Percentiles rank a stretch among this genome's conserved stretches.
phyloP scores from a whole-genome alignment of 2,797 vertebrate genomes.

The Dendrocincla tyrannina region DNA sequence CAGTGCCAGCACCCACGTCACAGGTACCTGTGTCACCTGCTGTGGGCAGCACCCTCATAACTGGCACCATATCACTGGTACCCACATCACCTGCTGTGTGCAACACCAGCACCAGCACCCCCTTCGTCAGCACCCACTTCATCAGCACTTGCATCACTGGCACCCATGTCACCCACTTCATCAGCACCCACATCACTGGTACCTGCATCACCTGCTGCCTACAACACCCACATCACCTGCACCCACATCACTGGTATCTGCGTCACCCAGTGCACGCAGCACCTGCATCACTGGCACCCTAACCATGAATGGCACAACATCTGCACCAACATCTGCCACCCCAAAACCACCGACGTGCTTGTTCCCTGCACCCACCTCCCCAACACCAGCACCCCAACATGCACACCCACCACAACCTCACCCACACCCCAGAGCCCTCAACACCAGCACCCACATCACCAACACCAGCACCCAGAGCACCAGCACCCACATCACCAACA shows the following conservation, averaged over 20 bases:
- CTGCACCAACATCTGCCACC: not conserved
- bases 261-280: not conserved
- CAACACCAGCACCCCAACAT: not conserved
- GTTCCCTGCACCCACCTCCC: not conserved
- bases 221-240: not conserved
- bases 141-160: no score
- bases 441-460: not conserved
- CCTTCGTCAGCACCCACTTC: no score
- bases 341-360: not conserved
- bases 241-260: not conserved
- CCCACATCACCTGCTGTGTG: rapidly evolving
- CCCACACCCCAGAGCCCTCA: not conserved
- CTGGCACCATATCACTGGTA: not conserved
- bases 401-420: not conserved
- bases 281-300: not conserved
- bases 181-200: not conserved
- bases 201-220: not conserved
- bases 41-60: not conserved
- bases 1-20: not conserved
- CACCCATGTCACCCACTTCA: no score
- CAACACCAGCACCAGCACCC: not conserved
- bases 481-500: not conserved
- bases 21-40: not conserved
- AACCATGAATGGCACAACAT: not conserved
- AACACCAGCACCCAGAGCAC: not conserved